Evolutionary conservation across 2,888 invertebrate genomes (phyloP).

Genomic region (Gryllus longicercus): DNA sequence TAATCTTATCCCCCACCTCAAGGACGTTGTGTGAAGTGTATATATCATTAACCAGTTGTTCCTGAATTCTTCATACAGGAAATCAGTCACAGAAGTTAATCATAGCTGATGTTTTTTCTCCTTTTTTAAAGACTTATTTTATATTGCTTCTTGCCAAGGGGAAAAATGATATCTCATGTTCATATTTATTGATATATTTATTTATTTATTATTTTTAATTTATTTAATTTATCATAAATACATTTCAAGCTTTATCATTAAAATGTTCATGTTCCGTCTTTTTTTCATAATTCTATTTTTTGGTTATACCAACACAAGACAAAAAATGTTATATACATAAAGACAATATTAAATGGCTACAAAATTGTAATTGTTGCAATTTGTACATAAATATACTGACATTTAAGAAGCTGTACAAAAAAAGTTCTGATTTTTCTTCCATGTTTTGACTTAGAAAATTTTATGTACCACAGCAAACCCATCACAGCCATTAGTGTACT

Average conservation of each 20-base stretch:
- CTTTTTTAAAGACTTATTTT: no score
- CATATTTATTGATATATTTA: slow-evolving; percentile 1
- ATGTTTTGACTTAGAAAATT: neutral
- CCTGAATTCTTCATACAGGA: no score
- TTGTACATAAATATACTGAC: neutral
- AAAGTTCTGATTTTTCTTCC: neutral
- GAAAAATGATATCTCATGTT: neutral
- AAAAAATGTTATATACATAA: neutral
- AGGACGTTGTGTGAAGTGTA: no score
- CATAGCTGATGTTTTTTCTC: no score
- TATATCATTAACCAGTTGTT: no score
- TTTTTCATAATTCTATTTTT: neutral
- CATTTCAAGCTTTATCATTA: no score
- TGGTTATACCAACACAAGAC: neutral
- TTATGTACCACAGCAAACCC: neutral
- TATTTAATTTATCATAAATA: neutral
- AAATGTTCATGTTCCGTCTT: neutral
- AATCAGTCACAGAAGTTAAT: no score
- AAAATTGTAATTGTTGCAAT: neutral
- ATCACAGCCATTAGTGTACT: neutral
- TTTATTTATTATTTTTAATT: neutral
- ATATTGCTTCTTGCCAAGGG: no score
- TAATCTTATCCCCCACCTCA: no score
- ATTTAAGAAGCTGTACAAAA: neutral
- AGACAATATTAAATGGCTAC: neutral